Percentiles rank a stretch among this genome's conserved stretches.
phyloP scores from a whole-genome alignment of 2,797 vertebrate genomes.

The Poeciliopsis paucimaculata region DNA sequence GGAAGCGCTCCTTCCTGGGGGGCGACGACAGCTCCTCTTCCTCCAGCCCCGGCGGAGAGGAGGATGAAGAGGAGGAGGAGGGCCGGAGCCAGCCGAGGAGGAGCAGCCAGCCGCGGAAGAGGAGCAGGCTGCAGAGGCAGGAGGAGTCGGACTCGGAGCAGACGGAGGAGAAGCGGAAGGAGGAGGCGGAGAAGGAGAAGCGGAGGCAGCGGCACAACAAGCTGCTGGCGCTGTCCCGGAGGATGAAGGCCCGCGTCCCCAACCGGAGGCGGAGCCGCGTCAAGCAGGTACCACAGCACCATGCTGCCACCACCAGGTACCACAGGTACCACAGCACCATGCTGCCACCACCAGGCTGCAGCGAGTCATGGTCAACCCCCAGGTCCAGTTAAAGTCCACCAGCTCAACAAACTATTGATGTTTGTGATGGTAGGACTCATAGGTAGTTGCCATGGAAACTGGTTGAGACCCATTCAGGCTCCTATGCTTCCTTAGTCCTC shows the following conservation, averaged over 20 bases:
- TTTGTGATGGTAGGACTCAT: not conserved
- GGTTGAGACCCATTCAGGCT: not conserved
- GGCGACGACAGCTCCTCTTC: slow-evolving; percentile 70
- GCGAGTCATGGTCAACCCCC: no score
- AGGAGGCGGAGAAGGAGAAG: slow-evolving; percentile 71
- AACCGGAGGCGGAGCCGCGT: slow-evolving; percentile 64
- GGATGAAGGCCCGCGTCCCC: slow-evolving; percentile 74
- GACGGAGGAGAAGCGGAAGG: slow-evolving; percentile 57
- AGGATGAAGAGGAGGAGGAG: not conserved
- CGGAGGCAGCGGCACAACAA: slow-evolving; percentile 75
- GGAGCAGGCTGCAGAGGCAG: slow-evolving; percentile 66
- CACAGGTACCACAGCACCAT: slow-evolving; percentile 52
- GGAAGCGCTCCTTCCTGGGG: slow-evolving; percentile 73
- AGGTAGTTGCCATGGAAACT: not conserved
- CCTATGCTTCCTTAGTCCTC: not conserved
- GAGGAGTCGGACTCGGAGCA: slow-evolving; percentile 76
- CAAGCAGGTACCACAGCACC: slow-evolving; percentile 55
- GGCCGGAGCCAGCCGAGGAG: slow-evolving; percentile 44
- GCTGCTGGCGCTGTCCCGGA: slow-evolving; percentile 73
- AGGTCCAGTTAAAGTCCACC: not conserved
- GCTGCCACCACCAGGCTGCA: no score
- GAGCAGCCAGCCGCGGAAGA: slow-evolving; percentile 61
- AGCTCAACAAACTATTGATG: not conserved
- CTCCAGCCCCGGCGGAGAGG: slow-evolving; percentile 45
- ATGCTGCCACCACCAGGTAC: no score